Evolutionary conservation across 2,888 invertebrate species (phyloP), one percentile per base, ranked within the genome.

Genomic region (Apotomis turbidana): DNA sequence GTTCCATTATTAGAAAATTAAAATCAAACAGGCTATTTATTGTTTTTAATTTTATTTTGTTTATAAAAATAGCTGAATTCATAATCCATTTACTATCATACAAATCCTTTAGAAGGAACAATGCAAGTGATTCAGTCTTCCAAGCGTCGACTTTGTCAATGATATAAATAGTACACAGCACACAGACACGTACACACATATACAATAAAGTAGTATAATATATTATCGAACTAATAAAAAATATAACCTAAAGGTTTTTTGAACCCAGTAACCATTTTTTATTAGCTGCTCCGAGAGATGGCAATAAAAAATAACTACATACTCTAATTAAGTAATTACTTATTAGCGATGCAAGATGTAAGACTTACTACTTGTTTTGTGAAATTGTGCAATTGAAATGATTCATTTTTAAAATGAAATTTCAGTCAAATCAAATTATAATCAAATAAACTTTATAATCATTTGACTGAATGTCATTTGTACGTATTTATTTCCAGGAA

Each of bases 61-160:
- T 69, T 90, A 88, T 77, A 89, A 88, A 90, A 90, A 89, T 90
- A 90, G 85, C 85, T 78, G 84, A 87, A 87, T 84, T 86, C 71
- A 81, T 80, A 84, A 87, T 88, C 81, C 85, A 78, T 79, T 74
- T 79, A 76, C 74, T 87, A 89, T 90, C 88, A 88, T 89, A 87
- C 83, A 83, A 85, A 62, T 89, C 92, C 92, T 92, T 92, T 85
- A 82, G 70, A 91, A 92, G 92, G 91, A 89, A 76, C 74, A 83
- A 83, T 81, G 85, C 80, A 82, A 79, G 78, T 81, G 79, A 68
- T 62, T 92, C 92, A 92, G 92, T 92, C 93, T 93, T 91, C 88
- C 90, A 87, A 88, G 90, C 90, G 85, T 88, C 83, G 86, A 87
- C 85, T 85, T 81, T 78, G 84, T 87, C 87, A 60, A 49, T 72